These are phyloP conservation scores for Mercenaria mercenaria DNA, from an alignment of 1,140 invertebrate species.

Conservation along the genomic window DNA sequence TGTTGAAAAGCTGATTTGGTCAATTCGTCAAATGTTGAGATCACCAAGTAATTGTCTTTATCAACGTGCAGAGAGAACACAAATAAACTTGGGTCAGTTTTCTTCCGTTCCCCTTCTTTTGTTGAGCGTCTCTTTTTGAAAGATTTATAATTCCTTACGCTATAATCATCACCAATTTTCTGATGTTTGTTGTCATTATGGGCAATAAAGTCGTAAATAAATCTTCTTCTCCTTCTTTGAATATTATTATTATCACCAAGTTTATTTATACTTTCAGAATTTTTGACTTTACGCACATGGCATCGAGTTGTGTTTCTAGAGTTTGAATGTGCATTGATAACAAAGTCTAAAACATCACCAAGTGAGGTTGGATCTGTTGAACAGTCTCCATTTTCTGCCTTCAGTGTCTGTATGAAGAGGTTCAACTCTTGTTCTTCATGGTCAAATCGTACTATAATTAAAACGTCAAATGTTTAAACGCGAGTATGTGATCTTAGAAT, in stretches of 20 bases:
- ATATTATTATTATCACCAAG: too few relatives aligned
- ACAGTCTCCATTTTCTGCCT: slow-evolving; percentile 45
- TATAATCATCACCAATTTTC: neutral
- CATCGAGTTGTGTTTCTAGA: neutral
- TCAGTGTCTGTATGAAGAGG: slow-evolving; percentile 71
- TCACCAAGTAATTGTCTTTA: neutral
- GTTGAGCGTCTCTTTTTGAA: neutral
- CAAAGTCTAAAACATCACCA: neutral
- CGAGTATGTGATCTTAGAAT: neutral
- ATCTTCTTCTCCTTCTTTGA: neutral
- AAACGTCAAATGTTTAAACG: neutral
- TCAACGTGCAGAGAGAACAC: slow-evolving; percentile 25
- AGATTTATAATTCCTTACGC: neutral
- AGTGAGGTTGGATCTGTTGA: neutral
- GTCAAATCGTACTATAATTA: slow-evolving; percentile 74
- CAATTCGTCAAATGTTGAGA: slow-evolving; percentile 36
- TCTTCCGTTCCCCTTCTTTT: too few relatives aligned
- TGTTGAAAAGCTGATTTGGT: neutral
- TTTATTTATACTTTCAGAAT: neutral
- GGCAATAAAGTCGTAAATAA: neutral
- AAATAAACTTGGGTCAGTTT: neutral
- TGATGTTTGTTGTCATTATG: neutral
- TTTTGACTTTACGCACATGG: neutral
- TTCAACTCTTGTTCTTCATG: slow-evolving; percentile 76
- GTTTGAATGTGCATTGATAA: neutral